A percentile compares a stretch with the other conserved stretches of the same genome.
Evolutionary conservation across 2,888 invertebrate genomes (phyloP).

Genomic region (Pyrrhosoma nymphula): DNA sequence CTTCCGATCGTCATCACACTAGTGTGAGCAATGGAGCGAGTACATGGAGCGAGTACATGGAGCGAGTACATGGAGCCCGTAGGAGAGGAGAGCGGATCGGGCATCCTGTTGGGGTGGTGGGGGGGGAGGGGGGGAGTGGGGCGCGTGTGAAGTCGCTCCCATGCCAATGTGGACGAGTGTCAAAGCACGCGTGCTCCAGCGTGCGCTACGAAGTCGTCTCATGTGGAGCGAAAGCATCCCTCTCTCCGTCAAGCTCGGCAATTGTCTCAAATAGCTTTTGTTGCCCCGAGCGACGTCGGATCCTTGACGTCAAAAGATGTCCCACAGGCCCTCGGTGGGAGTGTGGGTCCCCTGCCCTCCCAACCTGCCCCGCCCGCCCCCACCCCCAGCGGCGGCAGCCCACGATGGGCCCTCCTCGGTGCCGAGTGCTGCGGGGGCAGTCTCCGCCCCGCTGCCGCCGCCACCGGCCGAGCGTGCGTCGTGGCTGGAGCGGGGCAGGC

Average conservation of each 20-base stretch:
- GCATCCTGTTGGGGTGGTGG: not conserved
- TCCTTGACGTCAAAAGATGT: not conserved
- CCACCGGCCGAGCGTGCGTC: not conserved
- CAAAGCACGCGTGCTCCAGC: not conserved
- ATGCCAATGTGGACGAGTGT: not conserved
- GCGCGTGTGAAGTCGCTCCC: not conserved
- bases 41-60: not conserved
- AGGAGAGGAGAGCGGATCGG: too few relatives aligned
- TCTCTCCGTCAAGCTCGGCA: too few relatives aligned
- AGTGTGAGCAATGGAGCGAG: not conserved
- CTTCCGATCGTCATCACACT: not conserved
- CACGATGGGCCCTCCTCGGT: not conserved
- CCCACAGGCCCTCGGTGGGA: not conserved
- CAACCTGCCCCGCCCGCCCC: not conserved
- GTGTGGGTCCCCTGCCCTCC: not conserved
- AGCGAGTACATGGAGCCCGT: not conserved
- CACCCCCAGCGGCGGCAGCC: too few relatives aligned
- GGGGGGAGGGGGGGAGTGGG: not conserved
- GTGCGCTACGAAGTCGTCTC: not conserved
- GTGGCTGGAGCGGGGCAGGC: not conserved
- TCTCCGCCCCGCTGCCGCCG: too few relatives aligned
- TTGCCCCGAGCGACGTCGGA: not conserved
- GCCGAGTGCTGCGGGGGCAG: not conserved
- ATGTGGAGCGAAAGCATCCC: not conserved
- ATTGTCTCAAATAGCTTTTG: not conserved